Conservation (phyloP, 2,888 invertebrate genomes). For the Syrista parreyssii region DNA sequence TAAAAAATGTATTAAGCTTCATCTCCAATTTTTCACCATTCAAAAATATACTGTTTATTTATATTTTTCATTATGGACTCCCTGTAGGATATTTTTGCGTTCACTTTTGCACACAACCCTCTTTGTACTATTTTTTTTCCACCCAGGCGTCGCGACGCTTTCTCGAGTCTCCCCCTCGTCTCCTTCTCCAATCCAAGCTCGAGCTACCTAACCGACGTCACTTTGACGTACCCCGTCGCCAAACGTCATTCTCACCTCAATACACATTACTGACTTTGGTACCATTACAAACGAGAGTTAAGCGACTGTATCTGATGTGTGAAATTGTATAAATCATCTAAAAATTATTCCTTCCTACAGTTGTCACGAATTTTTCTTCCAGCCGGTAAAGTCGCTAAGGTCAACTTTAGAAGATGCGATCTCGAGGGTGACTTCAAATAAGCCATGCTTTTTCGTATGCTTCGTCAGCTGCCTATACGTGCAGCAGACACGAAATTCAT, state of each 20-base stretch:
- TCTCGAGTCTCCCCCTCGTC: not conserved
- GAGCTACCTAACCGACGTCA: not conserved
- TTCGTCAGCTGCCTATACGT: not conserved
- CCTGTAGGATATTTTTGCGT: not conserved
- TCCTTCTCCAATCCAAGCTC: not conserved
- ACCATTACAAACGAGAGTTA: not conserved
- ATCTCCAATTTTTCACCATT: conserved; percentile 35
- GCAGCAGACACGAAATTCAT: not conserved
- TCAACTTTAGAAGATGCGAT: too few species aligned
- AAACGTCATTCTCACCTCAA: not conserved
- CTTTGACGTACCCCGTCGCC: not conserved
- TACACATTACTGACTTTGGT: not conserved
- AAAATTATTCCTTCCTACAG: not conserved
- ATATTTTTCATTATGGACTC: conserved; percentile 34
- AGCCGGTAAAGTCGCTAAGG: too few species aligned
- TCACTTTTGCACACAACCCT: not conserved
- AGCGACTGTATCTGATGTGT: not conserved
- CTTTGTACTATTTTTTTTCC: not conserved
- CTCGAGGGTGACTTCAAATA: not conserved
- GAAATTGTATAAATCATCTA: not conserved
- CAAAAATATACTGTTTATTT: conserved; percentile 45
- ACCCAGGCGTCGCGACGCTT: not conserved
- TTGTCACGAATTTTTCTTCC: not conserved
- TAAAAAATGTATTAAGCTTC: not conserved
- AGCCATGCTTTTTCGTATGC: not conserved